A percentile compares a stretch with the other conserved stretches of the same genome.
Evolutionary conservation across 2,888 invertebrate species (phyloP).

Genomic region (Gibbula magus): DNA sequence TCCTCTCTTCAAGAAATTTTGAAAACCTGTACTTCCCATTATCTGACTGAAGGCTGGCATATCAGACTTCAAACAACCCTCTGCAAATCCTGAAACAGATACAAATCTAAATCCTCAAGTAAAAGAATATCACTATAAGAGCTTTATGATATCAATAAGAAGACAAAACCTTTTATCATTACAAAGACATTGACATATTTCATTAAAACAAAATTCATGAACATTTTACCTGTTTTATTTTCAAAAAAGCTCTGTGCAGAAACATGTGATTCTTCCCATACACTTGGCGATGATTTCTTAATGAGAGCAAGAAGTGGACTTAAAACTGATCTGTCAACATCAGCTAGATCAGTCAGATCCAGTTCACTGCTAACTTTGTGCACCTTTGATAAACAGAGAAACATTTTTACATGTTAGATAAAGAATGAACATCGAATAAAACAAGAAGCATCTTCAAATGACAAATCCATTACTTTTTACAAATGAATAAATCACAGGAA

Average conservation of each 20-base stretch:
- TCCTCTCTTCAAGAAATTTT: slow-evolving; percentile 17
- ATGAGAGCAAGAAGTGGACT: slow-evolving; percentile 29
- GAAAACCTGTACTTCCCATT: slow-evolving; percentile 11
- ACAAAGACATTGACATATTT: background rate
- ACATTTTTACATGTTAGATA: background rate
- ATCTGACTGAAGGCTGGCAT: background rate
- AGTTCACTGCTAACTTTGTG: slow-evolving; percentile 12
- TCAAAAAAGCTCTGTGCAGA: slow-evolving; percentile 55
- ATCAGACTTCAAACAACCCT: slow-evolving; percentile 19
- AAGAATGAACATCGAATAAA: background rate
- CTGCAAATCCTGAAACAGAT: slow-evolving; percentile 29
- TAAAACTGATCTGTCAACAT: slow-evolving; percentile 22
- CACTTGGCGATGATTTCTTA: slow-evolving; percentile 16
- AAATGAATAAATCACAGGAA: background rate
- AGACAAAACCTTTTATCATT: background rate
- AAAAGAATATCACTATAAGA: too few species aligned
- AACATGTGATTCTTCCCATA: slow-evolving; percentile 42
- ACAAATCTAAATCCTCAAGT: too few species aligned
- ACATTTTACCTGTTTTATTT: slow-evolving; percentile 47
- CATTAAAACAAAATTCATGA: background rate
- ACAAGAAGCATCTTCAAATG: background rate
- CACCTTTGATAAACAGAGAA: background rate
- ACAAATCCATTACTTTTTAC: background rate
- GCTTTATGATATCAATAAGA: background rate
- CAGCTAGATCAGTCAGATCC: slow-evolving; percentile 29